These are phyloP conservation scores for Parnassius glacialis DNA, from an alignment of 2,888 invertebrate genomes.

Conservation along the genomic window DNA sequence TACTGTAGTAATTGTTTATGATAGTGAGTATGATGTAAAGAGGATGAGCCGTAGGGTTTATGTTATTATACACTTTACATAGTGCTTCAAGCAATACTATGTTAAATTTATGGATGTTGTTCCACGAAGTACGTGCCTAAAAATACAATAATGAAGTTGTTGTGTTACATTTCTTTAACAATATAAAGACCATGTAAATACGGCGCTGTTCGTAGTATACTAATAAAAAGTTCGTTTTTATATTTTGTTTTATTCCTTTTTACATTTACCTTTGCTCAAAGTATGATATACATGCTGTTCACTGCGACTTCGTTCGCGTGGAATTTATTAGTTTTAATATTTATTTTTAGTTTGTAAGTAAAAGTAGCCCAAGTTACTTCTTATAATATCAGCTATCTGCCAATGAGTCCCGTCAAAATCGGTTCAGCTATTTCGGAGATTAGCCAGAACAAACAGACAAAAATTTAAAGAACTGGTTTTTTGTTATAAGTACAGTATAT, in stretches of 20 bases:
- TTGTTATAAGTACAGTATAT: too few species aligned
- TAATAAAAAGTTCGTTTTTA: constrained; percentile 76
- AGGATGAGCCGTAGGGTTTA: background rate
- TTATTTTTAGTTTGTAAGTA: too few species aligned
- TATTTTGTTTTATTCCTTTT: constrained; percentile 53
- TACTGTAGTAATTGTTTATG: background rate
- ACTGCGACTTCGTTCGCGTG: too few species aligned
- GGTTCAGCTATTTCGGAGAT: too few species aligned
- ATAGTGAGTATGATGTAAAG: background rate
- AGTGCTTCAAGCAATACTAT: constrained; percentile 21
- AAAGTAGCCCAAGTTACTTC: too few species aligned
- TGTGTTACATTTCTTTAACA: constrained; percentile 81
- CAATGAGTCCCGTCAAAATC: too few species aligned
- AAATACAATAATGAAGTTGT: constrained; percentile 68
- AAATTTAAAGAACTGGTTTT: too few species aligned
- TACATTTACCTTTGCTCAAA: too few species aligned
- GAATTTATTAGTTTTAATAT: too few species aligned
- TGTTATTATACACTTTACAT: background rate
- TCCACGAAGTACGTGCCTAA: constrained; percentile 74
- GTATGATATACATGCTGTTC: too few species aligned
- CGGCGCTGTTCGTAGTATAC: constrained; percentile 80
- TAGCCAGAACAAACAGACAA: too few species aligned
- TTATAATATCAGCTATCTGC: too few species aligned
- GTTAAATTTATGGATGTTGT: constrained; percentile 46
- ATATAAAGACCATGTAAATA: constrained; percentile 79